phyloP scores from a whole-genome alignment of 2,888 invertebrate species.

The Diadegma fenestrale region DNA sequence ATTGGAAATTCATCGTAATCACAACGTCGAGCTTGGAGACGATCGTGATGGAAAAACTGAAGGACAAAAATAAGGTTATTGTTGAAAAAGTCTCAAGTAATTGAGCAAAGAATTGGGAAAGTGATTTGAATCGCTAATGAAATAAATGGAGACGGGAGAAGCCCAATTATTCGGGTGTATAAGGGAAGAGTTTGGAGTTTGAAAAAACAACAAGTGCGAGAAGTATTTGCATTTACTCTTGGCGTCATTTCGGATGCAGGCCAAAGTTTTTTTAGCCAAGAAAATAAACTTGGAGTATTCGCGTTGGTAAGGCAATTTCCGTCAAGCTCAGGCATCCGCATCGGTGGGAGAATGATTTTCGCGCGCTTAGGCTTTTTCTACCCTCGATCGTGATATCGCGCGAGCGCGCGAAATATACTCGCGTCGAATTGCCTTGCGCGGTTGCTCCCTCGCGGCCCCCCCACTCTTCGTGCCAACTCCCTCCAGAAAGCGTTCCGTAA shows the following conservation, averaged over 20 bases:
- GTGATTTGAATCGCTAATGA: background rate
- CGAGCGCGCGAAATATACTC: constrained; percentile 30
- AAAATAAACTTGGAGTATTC: constrained; percentile 4
- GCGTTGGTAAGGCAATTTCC: constrained; percentile 19
- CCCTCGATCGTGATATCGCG: constrained; percentile 35
- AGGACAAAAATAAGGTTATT: background rate
- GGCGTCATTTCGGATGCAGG: background rate
- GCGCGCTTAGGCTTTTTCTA: constrained; percentile 50
- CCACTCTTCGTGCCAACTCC: background rate
- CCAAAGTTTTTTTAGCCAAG: background rate
- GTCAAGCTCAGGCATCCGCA: background rate
- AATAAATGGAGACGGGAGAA: background rate
- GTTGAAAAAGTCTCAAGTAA: background rate
- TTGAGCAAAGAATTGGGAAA: background rate
- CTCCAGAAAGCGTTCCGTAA: constrained; percentile 38
- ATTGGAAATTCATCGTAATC: background rate
- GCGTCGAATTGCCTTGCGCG: constrained; percentile 39
- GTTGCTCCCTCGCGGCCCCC: background rate
- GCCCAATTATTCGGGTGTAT: background rate
- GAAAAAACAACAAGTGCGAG: background rate
- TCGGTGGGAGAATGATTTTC: constrained; percentile 21
- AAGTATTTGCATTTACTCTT: constrained; percentile 1
- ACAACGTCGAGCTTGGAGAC: too few species aligned
- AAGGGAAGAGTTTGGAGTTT: background rate
- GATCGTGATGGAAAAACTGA: background rate